Base-by-base conservation (phyloP, 2,888 invertebrate genomes). In the Drosophila siamana region DNA sequence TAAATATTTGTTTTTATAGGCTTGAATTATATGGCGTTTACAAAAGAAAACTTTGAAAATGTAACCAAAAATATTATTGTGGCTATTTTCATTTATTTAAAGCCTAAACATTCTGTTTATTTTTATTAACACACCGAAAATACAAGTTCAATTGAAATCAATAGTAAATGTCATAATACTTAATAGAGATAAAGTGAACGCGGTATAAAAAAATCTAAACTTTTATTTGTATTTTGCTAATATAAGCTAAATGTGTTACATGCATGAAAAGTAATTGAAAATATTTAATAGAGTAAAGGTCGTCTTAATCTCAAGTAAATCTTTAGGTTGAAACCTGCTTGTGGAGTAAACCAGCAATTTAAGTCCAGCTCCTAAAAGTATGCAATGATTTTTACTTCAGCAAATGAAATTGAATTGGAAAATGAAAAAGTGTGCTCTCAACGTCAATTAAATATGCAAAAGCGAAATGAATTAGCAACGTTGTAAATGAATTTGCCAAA, bases 321-420 rank as follows among this genome's bases (percentile, higher is more conserved):
- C 36, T 2, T 13, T 36, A 4, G 30, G 33, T 36, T 26, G 4
- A 41, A n/a, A n/a, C 16, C 11, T 15, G 28, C 15, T 9, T 0
- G 7, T 28, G 11, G 13, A 2, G 8, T 9, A 30, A 26, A 28
- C 11, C 19, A 19, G 15, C 24, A 11, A 51, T 41, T 70, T 52
- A 54, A 46, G 9, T n/a, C 8, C 7, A 6, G 26, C 78, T 19
- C 74, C 74, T 68, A 63, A 78, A 78, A 75, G 74, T 78, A 75
- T 75, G 68, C 73, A 46, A 0, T 33, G 26, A 50, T 46, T 64
- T 55, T 7, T 11, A n/a, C 8, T 47, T 40, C 19, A 13, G 9
- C 9, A 59, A 48, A 33, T 47, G 7, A 9, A 41, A 55, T 41
- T 28, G 7, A 8, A 51, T 44, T 26, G 41, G 11, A 48, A 13